phyloP scores from a whole-genome alignment of 1,140 invertebrate species.

The Battus philenor region DNA sequence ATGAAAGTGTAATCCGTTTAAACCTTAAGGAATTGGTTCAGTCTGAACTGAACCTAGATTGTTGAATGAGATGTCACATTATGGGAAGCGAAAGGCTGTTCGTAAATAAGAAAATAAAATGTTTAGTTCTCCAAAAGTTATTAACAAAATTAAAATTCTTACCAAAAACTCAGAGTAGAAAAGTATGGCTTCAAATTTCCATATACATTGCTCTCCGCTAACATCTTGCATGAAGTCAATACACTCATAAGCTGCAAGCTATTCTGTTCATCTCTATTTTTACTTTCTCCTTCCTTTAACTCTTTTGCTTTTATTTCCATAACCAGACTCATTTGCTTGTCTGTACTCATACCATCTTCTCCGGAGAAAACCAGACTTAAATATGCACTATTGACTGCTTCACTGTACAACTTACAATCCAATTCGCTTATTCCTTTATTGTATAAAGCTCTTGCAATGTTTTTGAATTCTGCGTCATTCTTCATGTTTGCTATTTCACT shows the following conservation, averaged over 20 bases:
- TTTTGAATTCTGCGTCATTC: slow-evolving; percentile 31
- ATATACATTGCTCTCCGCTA: slow-evolving; percentile 31
- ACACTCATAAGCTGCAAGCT: slow-evolving; percentile 42
- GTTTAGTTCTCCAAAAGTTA: too few relatives aligned
- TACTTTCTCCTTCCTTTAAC: slow-evolving; percentile 28
- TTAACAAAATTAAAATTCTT: too few relatives aligned
- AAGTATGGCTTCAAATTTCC: slow-evolving; percentile 45
- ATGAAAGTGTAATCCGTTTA: too few relatives aligned
- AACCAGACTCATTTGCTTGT: slow-evolving; percentile 57
- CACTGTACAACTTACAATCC: slow-evolving; percentile 37
- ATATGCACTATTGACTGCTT: slow-evolving; percentile 45
- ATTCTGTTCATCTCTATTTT: slow-evolving; percentile 17
- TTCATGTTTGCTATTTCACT: slow-evolving; percentile 39
- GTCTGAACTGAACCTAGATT: too few relatives aligned
- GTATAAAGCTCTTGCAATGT: slow-evolving; percentile 53
- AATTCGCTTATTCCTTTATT: slow-evolving; percentile 62
- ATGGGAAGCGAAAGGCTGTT: too few relatives aligned
- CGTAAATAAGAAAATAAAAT: too few relatives aligned
- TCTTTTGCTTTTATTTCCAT: slow-evolving; percentile 60
- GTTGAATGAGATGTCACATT: too few relatives aligned
- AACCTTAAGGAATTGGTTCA: too few relatives aligned
- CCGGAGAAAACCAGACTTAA: slow-evolving; percentile 47
- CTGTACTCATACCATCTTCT: slow-evolving; percentile 28
- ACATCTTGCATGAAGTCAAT: slow-evolving; percentile 31
- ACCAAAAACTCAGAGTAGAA: slow-evolving; percentile 48